Conservation (phyloP, 2,113 vertebrate genomes). For the Cettia cetti region DNA sequence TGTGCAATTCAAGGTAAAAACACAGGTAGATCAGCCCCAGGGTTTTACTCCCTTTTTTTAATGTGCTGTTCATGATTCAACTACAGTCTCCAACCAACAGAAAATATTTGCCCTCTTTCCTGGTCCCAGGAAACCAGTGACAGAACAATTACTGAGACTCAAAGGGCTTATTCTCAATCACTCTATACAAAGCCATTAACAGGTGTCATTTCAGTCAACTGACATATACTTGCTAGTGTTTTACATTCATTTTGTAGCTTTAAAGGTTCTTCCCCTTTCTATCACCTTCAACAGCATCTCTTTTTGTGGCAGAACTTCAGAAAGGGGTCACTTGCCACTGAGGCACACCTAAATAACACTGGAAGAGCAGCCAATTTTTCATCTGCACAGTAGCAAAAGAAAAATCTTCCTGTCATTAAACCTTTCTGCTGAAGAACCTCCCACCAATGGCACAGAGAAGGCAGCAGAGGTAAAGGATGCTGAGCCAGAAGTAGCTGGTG, state of each 20-base stretch:
- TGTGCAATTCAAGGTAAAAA: neutral
- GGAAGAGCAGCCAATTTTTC: neutral
- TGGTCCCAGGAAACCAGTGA: neutral
- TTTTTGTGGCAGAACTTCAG: neutral
- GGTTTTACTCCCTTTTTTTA: neutral
- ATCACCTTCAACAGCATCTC: neutral
- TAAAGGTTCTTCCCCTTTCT: neutral
- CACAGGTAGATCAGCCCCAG: neutral
- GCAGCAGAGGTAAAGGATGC: neutral
- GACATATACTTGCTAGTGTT: neutral
- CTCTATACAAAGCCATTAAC: neutral
- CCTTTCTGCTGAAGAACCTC: neutral
- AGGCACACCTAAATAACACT: neutral
- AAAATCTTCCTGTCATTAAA: neutral
- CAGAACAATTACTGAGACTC: neutral
- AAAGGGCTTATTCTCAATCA: neutral
- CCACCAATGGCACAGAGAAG: neutral
- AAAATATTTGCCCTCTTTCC: neutral
- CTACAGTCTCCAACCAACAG: neutral
- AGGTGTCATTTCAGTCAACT: neutral
- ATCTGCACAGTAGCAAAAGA: neutral
- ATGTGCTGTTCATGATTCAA: neutral
- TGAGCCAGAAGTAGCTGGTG: neutral
- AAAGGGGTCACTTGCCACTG: neutral
- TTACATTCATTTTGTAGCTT: neutral